Evolutionary conservation across 2,888 invertebrate species (phyloP).

Genomic region (Drosophila stalkeri): DNA sequence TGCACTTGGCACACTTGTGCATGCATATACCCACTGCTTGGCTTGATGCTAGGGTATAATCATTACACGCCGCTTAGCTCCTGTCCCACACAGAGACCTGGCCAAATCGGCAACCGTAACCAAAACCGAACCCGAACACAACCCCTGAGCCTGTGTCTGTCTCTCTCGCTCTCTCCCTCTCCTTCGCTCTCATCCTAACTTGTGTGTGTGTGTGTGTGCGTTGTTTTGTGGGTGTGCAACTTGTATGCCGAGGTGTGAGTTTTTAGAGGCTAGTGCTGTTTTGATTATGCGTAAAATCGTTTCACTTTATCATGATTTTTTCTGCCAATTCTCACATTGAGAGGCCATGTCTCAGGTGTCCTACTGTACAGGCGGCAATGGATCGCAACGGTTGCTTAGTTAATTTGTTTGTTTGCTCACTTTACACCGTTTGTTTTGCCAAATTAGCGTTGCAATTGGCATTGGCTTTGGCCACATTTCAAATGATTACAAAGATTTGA

Average conservation of each 20-base stretch:
- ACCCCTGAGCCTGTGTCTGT: slow-evolving; percentile 18
- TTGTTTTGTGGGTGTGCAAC: slow-evolving; percentile 48
- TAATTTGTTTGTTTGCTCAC: slow-evolving; percentile 39
- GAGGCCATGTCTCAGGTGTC: slow-evolving; percentile 41
- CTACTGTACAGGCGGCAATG: slow-evolving; percentile 8
- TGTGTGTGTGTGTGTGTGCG: slow-evolving; percentile 3
- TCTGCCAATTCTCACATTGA: slow-evolving; percentile 63
- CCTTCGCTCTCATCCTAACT: background rate
- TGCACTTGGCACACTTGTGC: background rate
- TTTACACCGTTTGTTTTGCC: slow-evolving; percentile 45
- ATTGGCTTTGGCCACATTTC: slow-evolving; percentile 43
- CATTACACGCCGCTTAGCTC: slow-evolving; percentile 77
- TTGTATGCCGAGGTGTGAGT: slow-evolving; percentile 64
- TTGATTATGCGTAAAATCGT: slow-evolving; percentile 80
- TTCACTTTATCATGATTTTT: slow-evolving; percentile 76
- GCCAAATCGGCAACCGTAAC: slow-evolving; percentile 52
- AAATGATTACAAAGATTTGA: slow-evolving; percentile 17
- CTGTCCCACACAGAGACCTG: slow-evolving; percentile 57
- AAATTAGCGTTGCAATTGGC: slow-evolving; percentile 60
- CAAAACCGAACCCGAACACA: slow-evolving; percentile 43
- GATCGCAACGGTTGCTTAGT: slow-evolving; percentile 43
- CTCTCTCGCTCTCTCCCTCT: slow-evolving; percentile 10
- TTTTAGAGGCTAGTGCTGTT: slow-evolving; percentile 70
- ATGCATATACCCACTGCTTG: slow-evolving; percentile 1
- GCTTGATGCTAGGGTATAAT: slow-evolving; percentile 40